Conservation (phyloP, 2,113 vertebrate species). For the Eubucco bourcierii region DNA sequence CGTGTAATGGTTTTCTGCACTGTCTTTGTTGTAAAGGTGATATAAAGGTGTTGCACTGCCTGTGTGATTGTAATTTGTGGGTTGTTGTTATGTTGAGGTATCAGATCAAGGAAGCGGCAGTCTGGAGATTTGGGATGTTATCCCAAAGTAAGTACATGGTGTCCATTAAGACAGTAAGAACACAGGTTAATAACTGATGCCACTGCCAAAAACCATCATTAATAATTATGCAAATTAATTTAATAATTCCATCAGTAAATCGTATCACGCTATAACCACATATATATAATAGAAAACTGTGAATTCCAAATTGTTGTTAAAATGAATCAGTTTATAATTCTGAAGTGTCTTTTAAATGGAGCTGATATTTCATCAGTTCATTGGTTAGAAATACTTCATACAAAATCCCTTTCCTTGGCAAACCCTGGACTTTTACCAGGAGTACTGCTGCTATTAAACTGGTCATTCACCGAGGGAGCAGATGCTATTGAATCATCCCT, state of each 20-base stretch:
- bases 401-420: neutral
- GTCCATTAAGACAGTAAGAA: neutral
- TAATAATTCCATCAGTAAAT: neutral
- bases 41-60: neutral
- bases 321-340: neutral
- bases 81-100: neutral
- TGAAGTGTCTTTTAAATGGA: neutral
- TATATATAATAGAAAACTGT: neutral
- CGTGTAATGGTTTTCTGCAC: neutral
- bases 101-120: neutral
- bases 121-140: neutral
- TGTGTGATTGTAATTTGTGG: neutral
- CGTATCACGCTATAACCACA: neutral
- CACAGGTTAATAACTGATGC: neutral
- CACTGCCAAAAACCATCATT: neutral
- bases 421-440: neutral
- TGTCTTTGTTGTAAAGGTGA: neutral
- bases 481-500: neutral
- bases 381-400: conserved; percentile 20
- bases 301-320: neutral
- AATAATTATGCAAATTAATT: neutral
- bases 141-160: neutral
- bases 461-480: neutral
- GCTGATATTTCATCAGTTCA: neutral
- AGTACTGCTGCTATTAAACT: neutral